Percentiles rank a stretch among this genome's conserved stretches.
Evolutionary conservation across 1,140 invertebrate genomes (phyloP).

Genomic region (Drosophila leontia): DNA sequence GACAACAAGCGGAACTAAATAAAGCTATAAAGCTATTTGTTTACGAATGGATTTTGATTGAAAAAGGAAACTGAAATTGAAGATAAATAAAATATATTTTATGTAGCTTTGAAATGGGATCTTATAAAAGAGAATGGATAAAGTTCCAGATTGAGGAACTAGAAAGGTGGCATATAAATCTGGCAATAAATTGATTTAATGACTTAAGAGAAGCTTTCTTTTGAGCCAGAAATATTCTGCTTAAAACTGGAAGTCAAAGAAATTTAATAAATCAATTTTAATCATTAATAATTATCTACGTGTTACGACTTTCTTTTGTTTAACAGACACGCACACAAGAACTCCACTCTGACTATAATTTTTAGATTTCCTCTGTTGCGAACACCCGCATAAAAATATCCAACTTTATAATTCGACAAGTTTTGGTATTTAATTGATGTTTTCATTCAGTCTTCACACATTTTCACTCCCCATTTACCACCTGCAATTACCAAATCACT

Average conservation of each 20-base stretch:
- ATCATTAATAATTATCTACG: slow-evolving; percentile 1
- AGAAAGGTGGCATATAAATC: slow-evolving; percentile 8
- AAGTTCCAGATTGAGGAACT: slow-evolving; percentile 3
- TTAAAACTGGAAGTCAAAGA: neutral
- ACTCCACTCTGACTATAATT: neutral
- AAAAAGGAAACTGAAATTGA: slow-evolving; percentile 19
- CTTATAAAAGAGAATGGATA: neutral
- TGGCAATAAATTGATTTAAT: slow-evolving; percentile 1
- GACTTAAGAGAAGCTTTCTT: neutral
- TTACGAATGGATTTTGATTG: slow-evolving; percentile 5
- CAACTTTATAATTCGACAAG: neutral
- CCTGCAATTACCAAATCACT: slow-evolving; percentile 55
- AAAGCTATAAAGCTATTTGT: slow-evolving; percentile 28
- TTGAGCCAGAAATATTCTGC: slow-evolving; percentile 2
- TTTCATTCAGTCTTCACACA: neutral
- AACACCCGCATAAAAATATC: neutral
- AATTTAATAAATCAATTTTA: neutral
- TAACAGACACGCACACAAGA: neutral
- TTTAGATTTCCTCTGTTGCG: neutral
- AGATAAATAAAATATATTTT: neutral
- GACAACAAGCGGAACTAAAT: slow-evolving; percentile 34
- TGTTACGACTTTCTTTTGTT: slow-evolving; percentile 6
- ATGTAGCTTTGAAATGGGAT: neutral
- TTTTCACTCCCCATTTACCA: slow-evolving; percentile 31
- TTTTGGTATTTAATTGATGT: slow-evolving; percentile 8